A percentile compares a stretch with the other conserved stretches of the same genome.
Conservation (phyloP, 2,113 vertebrate species). For the Prochilodus magdalenae region DNA sequence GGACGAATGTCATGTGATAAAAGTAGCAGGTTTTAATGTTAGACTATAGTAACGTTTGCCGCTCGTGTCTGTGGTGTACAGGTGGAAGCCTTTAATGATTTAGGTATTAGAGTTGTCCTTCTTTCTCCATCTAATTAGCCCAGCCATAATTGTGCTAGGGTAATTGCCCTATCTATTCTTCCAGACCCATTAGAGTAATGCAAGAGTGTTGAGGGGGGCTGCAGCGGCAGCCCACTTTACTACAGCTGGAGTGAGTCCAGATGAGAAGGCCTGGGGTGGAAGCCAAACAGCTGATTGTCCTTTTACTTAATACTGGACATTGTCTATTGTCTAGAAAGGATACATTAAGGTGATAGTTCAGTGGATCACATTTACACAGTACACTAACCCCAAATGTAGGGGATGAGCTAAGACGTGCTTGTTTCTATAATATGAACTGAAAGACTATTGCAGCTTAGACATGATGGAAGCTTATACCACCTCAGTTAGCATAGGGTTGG, state of each 20-base stretch:
- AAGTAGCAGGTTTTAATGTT: not conserved
- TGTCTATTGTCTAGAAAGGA: not conserved
- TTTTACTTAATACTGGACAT: constrained; percentile 19
- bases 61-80: constrained; percentile 11
- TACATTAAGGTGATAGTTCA: not conserved
- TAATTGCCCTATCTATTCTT: constrained; percentile 67
- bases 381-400: not conserved
- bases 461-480: no score
- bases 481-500: no score
- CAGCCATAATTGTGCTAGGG: constrained; percentile 60
- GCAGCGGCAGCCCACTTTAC: constrained; percentile 36
- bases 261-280: constrained; percentile 12
- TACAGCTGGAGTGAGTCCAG: constrained; percentile 64
- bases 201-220: constrained; percentile 55
- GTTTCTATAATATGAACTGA: no score
- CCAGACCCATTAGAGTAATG: constrained; percentile 67
- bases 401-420: not conserved
- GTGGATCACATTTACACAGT: not conserved
- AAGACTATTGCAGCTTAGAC: no score
- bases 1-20: not conserved
- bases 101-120: constrained; percentile 37
- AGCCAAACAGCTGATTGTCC: constrained; percentile 36
- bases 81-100: constrained; percentile 70
- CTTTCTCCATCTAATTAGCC: constrained; percentile 40
- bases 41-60: no score